Evolutionary conservation across 2,888 invertebrate genomes (phyloP).

Genomic region (Chelonus formosanus): DNA sequence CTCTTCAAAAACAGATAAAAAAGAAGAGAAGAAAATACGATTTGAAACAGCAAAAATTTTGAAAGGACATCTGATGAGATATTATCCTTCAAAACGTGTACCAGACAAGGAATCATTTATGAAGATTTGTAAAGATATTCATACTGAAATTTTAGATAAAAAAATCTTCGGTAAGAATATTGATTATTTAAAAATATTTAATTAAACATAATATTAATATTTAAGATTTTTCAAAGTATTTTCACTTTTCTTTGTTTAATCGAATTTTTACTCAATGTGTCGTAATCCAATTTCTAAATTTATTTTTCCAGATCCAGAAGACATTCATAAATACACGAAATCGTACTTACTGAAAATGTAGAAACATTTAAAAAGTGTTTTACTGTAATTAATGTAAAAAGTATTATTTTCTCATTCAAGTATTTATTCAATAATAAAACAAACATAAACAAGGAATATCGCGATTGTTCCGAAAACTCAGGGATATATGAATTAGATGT

Average conservation of each 20-base stretch:
- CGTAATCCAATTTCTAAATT: too few relatives aligned
- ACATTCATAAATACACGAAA: too few relatives aligned
- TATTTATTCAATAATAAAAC: neutral
- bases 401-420: too few relatives aligned
- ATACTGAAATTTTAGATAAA: constrained; percentile 46
- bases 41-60: constrained; percentile 51
- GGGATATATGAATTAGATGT: constrained; percentile 8
- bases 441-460: constrained; percentile 14
- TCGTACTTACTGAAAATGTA: too few relatives aligned
- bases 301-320: too few relatives aligned
- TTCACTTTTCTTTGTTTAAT: too few relatives aligned
- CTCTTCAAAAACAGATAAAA: constrained; percentile 18
- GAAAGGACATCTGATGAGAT: constrained; percentile 52
- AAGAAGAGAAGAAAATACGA: constrained; percentile 45
- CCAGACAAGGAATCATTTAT: constrained; percentile 54
- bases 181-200: too few relatives aligned
- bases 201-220: too few relatives aligned
- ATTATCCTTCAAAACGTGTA: constrained; percentile 52
- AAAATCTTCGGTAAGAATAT: constrained; percentile 48
- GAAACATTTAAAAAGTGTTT: too few relatives aligned
- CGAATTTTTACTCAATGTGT: too few relatives aligned
- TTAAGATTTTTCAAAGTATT: neutral
- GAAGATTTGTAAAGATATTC: constrained; percentile 53
- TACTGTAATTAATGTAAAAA: too few relatives aligned
- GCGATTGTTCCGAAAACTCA: neutral